These are phyloP conservation scores for Laticauda colubrina DNA, from an alignment of 2,113 vertebrate species.

Conservation along the genomic window DNA sequence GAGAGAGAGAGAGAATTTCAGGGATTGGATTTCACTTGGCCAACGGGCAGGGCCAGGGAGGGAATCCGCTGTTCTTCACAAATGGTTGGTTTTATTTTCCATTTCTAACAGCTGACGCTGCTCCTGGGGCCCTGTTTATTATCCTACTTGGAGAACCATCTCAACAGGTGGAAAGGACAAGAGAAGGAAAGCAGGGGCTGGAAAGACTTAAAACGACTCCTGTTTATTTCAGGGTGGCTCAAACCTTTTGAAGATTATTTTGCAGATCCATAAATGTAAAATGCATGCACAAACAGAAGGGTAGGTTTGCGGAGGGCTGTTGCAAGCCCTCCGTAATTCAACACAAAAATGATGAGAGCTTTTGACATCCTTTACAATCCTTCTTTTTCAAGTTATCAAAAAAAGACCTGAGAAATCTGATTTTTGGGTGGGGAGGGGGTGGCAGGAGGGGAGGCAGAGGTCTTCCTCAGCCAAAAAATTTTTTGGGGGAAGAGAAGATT, in stretches of 20 bases:
- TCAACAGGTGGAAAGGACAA: slow-evolving; percentile 62
- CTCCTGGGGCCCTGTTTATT: slow-evolving; percentile 59
- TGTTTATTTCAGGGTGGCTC: slow-evolving; percentile 29
- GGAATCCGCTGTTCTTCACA: slow-evolving; percentile 10
- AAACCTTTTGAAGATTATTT: neutral
- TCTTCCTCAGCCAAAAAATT: neutral
- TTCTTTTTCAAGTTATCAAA: neutral
- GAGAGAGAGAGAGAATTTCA: slow-evolving; percentile 22
- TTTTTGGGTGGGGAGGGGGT: neutral
- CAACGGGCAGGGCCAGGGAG: slow-evolving; percentile 42
- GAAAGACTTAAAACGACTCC: slow-evolving; percentile 42
- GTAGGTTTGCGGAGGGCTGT: neutral
- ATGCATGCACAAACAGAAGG: neutral
- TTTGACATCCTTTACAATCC: neutral
- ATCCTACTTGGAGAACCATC: slow-evolving; percentile 57
- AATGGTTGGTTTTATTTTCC: slow-evolving; percentile 63
- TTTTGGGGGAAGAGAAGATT: neutral
- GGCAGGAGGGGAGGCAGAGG: neutral
- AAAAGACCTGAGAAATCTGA: neutral
- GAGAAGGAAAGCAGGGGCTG: slow-evolving; percentile 27
- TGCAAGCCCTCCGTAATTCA: neutral
- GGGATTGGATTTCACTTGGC: slow-evolving; percentile 47
- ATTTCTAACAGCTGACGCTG: slow-evolving; percentile 62
- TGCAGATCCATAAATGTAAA: neutral
- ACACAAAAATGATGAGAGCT: neutral